Evolutionary conservation across 2,888 invertebrate species (phyloP).

Genomic region (Ernsta delagoae): DNA sequence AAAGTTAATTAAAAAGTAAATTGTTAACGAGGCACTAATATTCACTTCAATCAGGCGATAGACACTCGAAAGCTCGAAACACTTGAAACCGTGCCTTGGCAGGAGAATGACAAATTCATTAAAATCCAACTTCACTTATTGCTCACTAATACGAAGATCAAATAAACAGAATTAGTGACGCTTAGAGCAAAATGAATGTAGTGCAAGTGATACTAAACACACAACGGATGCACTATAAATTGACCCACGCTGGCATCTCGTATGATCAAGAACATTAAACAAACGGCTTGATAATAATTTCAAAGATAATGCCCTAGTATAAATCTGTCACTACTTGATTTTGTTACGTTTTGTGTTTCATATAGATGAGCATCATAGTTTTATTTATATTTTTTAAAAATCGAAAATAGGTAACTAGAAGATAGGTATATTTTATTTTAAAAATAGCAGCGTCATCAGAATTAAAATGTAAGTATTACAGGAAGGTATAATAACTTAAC

Average conservation of each 20-base stretch:
- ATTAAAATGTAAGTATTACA: too few relatives aligned
- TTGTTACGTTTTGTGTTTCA: not conserved
- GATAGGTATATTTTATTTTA: too few relatives aligned
- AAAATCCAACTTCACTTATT: not conserved
- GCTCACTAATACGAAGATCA: slow-evolving; percentile 6
- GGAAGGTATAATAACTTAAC: too few relatives aligned
- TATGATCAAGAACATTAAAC: slow-evolving; percentile 12
- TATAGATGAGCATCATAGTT: not conserved
- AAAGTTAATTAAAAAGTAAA: too few relatives aligned
- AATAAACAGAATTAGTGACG: slow-evolving; percentile 20
- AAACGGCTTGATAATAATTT: slow-evolving; percentile 18
- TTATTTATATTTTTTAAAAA: not conserved
- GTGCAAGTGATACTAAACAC: slow-evolving; percentile 17
- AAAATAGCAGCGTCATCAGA: too few relatives aligned
- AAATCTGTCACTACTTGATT: slow-evolving; percentile 10
- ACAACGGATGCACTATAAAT: slow-evolving; percentile 13
- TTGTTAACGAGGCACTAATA: too few relatives aligned
- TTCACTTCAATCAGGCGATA: not conserved
- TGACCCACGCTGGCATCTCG: slow-evolving; percentile 19
- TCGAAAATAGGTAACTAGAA: too few relatives aligned
- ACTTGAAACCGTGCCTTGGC: slow-evolving; percentile 8
- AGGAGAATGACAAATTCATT: slow-evolving; percentile 9
- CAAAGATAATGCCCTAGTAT: slow-evolving; percentile 5
- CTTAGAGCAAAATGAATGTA: slow-evolving; percentile 11
- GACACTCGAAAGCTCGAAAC: not conserved